Base-by-base conservation (phyloP, 2,888 invertebrate genomes). In the Epinotia bilunana region DNA sequence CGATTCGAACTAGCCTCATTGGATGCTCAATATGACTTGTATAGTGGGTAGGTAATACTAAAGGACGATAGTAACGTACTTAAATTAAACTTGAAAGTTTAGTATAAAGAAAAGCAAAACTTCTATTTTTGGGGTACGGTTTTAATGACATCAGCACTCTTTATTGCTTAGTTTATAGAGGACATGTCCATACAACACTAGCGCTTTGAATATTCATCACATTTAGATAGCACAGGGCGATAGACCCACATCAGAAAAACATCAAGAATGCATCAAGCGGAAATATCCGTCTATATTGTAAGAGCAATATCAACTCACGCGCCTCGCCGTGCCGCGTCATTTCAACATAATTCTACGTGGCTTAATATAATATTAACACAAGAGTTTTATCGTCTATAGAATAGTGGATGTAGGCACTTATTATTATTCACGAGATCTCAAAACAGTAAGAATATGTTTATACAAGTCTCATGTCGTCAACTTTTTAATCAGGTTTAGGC, bases 251-350 rank as follows among this genome's bases (percentile, higher is more conserved):
- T 94, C 94, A 94, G 93, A 94, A 94, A 93, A 94, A 94, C 94
- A 94, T 94, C 94, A 94, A 94, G 93, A 94, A 94, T 94, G 93
- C 94, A 94, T 94, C 94, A 94, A 91, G 93, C 94, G 94, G 94
- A 94, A 94, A 92, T 90, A 91, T 90, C 87, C 87, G 86, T 87
- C 88, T 88, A 90, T 89, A 91, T 88, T 91, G 89, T 90, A 86
- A 85, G 86, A 88, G 87, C 89, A 90, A 91, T 92, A 91, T 92
- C 89, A 88, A 88, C 90, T 90, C 87, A 86, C 86, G 86, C 85
- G 83, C 82, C 80, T 71, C 72, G 80, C 79, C 79, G 73, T 78
- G 58, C 58, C 72, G 20, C 58, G 58, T 64, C 39, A 53, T 49
- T 46, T 58, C 33, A 39, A 43, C 70, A 60, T 71, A 65, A 60